Conservation (phyloP, 2,797 vertebrate genomes). For the Rhabdomys pumilio region DNA sequence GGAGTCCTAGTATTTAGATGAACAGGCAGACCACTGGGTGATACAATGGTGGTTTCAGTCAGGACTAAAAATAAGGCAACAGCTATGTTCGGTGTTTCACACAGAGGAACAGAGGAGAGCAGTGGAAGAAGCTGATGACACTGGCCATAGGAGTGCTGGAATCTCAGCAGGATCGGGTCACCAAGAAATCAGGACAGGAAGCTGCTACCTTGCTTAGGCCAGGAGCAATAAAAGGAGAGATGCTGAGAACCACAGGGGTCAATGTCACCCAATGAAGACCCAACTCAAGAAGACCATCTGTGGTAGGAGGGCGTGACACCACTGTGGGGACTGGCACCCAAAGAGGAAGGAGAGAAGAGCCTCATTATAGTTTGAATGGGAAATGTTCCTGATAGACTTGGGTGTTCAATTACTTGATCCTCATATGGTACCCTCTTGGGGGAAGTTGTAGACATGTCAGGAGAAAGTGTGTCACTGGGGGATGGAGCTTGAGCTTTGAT, state of each 20-base stretch:
- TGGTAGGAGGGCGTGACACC: fast-evolving
- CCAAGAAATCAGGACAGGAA: neutral
- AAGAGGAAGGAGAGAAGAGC: neutral
- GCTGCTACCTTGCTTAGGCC: fast-evolving
- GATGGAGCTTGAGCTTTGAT: neutral
- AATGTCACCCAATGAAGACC: neutral
- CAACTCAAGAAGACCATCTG: too few relatives aligned
- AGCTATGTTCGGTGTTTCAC: neutral
- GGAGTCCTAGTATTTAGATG: fast-evolving
- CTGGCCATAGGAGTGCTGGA: neutral
- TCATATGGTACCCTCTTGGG: too few relatives aligned
- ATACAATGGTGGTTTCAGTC: neutral
- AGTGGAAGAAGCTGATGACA: neutral
- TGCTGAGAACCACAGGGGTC: neutral
- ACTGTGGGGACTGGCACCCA: fast-evolving
- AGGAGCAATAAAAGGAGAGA: neutral
- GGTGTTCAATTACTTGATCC: neutral
- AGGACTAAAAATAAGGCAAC: neutral
- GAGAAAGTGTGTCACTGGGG: neutral
- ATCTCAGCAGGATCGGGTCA: neutral
- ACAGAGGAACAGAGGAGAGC: neutral
- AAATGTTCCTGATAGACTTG: neutral
- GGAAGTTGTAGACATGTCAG: neutral
- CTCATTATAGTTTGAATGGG: neutral
- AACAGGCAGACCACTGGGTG: neutral